phyloP scores from a whole-genome alignment of 1,140 invertebrate genomes.

The Habropoda laboriosa region DNA sequence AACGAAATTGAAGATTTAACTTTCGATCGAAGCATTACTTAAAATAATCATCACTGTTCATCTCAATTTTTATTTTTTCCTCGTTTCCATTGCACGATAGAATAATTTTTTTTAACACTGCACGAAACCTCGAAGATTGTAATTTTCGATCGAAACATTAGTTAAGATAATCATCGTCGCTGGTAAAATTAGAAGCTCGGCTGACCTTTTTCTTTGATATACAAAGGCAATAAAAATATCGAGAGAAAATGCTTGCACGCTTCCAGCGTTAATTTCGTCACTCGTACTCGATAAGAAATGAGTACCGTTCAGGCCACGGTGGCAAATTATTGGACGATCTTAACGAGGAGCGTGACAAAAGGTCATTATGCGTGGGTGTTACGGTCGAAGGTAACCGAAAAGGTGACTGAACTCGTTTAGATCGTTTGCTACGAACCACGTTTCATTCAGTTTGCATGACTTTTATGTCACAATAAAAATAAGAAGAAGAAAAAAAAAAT shows the following conservation, averaged over 20 bases:
- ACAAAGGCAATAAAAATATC: not conserved
- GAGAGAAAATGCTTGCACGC: not conserved
- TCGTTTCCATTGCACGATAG: too few species aligned
- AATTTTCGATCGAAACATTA: too few species aligned
- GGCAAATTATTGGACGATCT: constrained; percentile 39
- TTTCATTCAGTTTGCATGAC: constrained; percentile 18
- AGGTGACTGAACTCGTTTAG: constrained; percentile 66
- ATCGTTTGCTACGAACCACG: constrained; percentile 32
- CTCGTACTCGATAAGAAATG: not conserved
- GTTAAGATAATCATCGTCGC: not conserved
- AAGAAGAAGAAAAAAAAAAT: too few species aligned
- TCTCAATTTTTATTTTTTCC: too few species aligned
- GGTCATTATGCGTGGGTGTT: constrained; percentile 56
- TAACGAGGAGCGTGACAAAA: constrained; percentile 59
- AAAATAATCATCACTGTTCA: not conserved
- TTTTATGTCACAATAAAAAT: too few species aligned
- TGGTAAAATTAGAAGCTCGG: not conserved
- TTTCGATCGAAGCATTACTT: not conserved
- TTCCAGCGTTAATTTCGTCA: not conserved
- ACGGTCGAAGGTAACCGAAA: constrained; percentile 54
- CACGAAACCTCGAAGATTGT: too few species aligned
- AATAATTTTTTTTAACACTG: too few species aligned
- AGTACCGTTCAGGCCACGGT: not conserved
- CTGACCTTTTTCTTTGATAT: not conserved
- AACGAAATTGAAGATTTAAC: too few species aligned